These are phyloP conservation scores for Hippopotamus amphibius DNA, from an alignment of 2,113 vertebrate species.

Conservation along the genomic window DNA sequence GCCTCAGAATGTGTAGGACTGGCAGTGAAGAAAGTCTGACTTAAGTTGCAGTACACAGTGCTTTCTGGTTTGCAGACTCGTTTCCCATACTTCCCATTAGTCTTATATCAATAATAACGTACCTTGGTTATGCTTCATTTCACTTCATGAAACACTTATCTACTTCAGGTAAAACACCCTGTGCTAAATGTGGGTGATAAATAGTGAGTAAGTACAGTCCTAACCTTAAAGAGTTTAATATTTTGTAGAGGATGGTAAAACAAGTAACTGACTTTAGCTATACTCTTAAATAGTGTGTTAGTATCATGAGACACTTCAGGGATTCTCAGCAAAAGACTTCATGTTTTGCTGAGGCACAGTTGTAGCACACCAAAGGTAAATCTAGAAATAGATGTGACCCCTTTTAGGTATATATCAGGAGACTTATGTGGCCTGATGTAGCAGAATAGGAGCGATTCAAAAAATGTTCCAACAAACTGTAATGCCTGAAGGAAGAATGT, in stretches of 20 bases:
- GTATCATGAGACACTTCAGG: not conserved
- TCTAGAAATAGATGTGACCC: not conserved
- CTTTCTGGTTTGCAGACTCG: not conserved
- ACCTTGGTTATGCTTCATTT: constrained; percentile 23
- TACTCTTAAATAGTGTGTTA: not conserved
- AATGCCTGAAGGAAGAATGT: not conserved
- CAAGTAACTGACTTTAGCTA: not conserved
- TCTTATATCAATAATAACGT: not conserved
- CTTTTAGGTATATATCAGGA: not conserved
- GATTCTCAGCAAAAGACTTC: not conserved
- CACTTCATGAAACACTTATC: not conserved
- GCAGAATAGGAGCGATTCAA: not conserved
- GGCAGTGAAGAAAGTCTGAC: not conserved
- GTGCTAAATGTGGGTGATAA: not conserved
- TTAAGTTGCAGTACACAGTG: not conserved
- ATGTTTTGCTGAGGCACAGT: not conserved
- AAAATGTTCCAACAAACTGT: not conserved
- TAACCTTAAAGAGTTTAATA: not conserved
- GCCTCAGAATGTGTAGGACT: not conserved
- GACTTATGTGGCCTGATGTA: not conserved
- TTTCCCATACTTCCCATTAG: not conserved
- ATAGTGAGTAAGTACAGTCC: not conserved
- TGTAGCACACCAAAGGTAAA: not conserved
- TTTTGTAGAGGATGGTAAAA: not conserved
- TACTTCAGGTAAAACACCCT: not conserved